Percentiles rank a stretch among this genome's conserved stretches.
Evolutionary conservation across 2,797 vertebrate genomes (phyloP).

Genomic region (Ptychadena robeensis): DNA sequence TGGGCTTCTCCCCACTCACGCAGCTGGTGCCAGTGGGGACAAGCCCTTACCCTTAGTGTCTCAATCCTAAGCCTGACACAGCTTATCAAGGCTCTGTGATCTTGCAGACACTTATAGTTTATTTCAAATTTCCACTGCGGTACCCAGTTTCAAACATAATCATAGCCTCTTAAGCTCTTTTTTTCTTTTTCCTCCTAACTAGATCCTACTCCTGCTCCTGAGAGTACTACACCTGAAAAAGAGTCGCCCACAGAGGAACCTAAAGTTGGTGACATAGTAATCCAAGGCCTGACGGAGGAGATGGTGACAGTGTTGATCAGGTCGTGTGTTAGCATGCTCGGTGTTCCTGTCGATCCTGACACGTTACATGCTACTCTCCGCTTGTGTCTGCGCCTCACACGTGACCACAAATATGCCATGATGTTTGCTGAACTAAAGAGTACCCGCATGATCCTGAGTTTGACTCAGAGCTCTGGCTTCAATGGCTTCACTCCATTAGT

Average conservation of each 20-base stretch:
- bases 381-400: constrained; percentile 91
- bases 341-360: constrained; percentile 94
- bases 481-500: constrained; percentile 94
- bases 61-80: no score
- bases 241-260: constrained; percentile 69
- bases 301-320: constrained; percentile 91
- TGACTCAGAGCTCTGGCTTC: constrained; percentile 92
- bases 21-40: no score
- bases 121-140: no score
- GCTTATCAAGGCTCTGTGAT: no score
- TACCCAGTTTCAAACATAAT: no score
- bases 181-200: not conserved
- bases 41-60: no score
- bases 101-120: no score
- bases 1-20: no score
- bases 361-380: constrained; percentile 93
- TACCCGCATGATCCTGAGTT: constrained; percentile 92
- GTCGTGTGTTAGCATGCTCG: constrained; percentile 95
- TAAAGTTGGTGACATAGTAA: constrained; percentile 79
- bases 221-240: constrained; percentile 66
- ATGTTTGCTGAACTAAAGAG: constrained; percentile 96
- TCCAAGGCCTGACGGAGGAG: constrained; percentile 89
- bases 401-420: constrained; percentile 93
- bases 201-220: constrained; percentile 65
- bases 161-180: not conserved